A percentile compares a stretch with the other conserved stretches of the same genome.
These are phyloP conservation scores for Bombycilla garrulus DNA, from an alignment of 2,113 vertebrate genomes.

Conservation along the genomic window DNA sequence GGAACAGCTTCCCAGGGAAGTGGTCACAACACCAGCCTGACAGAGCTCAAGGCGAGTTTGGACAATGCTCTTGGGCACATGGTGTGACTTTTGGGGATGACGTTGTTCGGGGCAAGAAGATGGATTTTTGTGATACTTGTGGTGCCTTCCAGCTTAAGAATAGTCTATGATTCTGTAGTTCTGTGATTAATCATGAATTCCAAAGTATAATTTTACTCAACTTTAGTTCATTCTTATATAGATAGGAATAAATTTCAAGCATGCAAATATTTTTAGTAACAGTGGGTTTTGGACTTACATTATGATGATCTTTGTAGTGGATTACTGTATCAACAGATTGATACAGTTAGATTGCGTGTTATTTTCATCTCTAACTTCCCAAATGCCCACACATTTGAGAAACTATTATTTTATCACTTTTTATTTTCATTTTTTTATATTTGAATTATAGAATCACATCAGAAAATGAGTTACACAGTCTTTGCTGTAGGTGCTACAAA, in stretches of 20 bases:
- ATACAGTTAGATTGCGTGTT: background rate
- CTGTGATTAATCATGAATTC: background rate
- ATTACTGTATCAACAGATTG: background rate
- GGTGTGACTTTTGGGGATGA: background rate
- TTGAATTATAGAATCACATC: background rate
- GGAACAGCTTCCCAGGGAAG: background rate
- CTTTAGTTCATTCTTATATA: background rate
- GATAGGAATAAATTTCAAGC: background rate
- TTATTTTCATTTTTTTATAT: background rate
- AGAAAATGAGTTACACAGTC: background rate
- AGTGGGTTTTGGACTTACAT: background rate
- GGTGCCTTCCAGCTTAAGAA: background rate
- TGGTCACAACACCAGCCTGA: background rate
- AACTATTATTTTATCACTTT: background rate
- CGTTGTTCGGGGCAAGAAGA: background rate
- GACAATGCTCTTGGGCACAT: rapidly evolving
- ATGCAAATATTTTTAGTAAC: background rate
- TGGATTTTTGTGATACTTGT: background rate
- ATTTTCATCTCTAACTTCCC: background rate
- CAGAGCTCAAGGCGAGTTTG: background rate
- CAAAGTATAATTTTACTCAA: background rate
- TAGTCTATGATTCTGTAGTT: background rate
- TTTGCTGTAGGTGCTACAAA: background rate
- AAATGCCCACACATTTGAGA: background rate
- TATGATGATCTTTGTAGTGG: too few species aligned